phyloP scores from a whole-genome alignment of 64 coral and sea anemone species.

The Actinia equina region DNA sequence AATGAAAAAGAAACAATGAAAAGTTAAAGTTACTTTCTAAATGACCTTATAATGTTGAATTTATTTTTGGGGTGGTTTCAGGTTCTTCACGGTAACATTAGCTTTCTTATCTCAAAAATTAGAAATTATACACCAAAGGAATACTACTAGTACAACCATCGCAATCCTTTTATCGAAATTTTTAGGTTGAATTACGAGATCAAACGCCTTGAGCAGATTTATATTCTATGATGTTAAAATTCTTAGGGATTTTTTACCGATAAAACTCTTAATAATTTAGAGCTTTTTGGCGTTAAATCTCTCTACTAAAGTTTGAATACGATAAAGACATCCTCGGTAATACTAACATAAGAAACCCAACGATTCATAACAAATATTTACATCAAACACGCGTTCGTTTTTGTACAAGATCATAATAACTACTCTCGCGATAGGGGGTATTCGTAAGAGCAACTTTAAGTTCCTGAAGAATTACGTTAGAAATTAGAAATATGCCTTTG shows the following conservation, averaged over 20 bases:
- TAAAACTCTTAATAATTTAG: too few relatives aligned
- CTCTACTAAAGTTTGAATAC: neutral
- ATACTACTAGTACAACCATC: neutral
- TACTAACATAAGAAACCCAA: neutral
- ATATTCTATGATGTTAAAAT: too few relatives aligned
- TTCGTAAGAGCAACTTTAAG: neutral
- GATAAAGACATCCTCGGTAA: neutral
- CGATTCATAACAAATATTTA: neutral
- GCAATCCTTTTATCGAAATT: too few relatives aligned
- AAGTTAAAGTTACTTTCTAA: neutral
- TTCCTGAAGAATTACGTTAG: neutral
- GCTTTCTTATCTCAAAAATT: neutral
- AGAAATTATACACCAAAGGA: neutral
- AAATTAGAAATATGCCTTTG: neutral
- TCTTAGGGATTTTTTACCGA: too few relatives aligned
- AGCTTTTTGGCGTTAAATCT: too few relatives aligned
- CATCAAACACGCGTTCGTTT: neutral
- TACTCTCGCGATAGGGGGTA: neutral
- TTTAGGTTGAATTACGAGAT: too few relatives aligned
- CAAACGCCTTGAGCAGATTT: too few relatives aligned
- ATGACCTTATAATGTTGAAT: neutral
- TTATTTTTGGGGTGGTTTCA: neutral
- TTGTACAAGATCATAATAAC: neutral
- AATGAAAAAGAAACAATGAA: neutral
- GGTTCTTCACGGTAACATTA: neutral